These are phyloP conservation scores for Clunio marinus DNA, from an alignment of 2,888 invertebrate species.

Conservation along the genomic window DNA sequence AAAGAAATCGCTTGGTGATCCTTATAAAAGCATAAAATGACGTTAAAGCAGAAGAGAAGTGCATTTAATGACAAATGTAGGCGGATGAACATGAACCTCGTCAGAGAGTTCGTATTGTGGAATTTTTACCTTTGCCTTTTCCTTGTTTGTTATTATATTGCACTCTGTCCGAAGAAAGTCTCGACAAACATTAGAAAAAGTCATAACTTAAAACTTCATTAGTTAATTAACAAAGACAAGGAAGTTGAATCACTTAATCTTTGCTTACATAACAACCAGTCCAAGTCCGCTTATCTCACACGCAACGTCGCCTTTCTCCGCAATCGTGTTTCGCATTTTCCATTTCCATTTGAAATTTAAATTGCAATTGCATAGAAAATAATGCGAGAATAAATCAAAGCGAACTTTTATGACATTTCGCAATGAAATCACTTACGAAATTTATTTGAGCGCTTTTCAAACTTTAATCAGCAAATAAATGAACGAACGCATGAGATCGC, in stretches of 20 bases:
- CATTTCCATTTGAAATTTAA: neutral
- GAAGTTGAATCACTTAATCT: too few species aligned
- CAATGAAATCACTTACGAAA: neutral
- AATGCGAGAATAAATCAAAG: constrained; percentile 10
- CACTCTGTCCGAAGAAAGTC: neutral
- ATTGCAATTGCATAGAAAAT: neutral
- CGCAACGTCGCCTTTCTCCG: neutral
- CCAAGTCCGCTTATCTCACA: neutral
- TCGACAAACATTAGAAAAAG: too few species aligned
- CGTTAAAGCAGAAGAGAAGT: neutral
- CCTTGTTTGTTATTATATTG: too few species aligned
- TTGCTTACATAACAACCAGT: neutral
- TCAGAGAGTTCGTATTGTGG: too few species aligned
- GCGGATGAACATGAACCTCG: neutral
- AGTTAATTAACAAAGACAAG: too few species aligned
- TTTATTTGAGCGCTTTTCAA: neutral
- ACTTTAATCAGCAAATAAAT: neutral
- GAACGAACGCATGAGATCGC: neutral
- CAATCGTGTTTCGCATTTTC: neutral
- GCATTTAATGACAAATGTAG: neutral
- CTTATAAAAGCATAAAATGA: neutral
- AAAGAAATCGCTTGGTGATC: neutral
- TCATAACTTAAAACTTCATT: too few species aligned
- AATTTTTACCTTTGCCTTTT: too few species aligned
- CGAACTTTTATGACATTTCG: neutral